Evolutionary conservation across 2,113 vertebrate genomes (phyloP), one percentile per base, ranked within the genome.

Genomic region (Oryzias javanicus): DNA sequence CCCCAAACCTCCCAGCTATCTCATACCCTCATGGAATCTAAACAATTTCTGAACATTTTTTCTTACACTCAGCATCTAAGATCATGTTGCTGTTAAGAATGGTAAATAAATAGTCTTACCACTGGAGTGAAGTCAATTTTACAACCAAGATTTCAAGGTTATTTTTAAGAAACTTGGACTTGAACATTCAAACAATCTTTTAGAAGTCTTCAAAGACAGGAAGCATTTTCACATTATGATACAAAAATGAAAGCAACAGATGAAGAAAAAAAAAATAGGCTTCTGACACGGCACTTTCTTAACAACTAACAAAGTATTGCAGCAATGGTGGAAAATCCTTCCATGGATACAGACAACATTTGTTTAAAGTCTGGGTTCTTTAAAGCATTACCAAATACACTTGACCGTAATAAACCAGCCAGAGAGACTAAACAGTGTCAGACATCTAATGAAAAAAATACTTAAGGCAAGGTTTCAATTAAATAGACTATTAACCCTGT

Each of bases 11-110:
- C 35, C 51, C 57, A 47, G 64, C 45, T 69, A 68, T 13, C 58
- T 71, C 72, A 82, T 83, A 83, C 79, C 68, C 51, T 72, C 5
- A 46, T 72, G 68, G 55, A 12, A 84, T 79, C 80, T 54, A 75
- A 90, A 85, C 70, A 67, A 79, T 79, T 80, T 80, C 48, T 42
- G 27, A 76, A 65, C 61, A 70, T 64, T 64, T 81, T 72, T 72
- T 27, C 25, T 22, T 17, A 76, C 75, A 70, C 70, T 64, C 58
- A 49, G 49, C 78, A 67, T 80, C 58, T 49, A 46, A 70, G 72
- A 76, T 60, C 48, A 63, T 55, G 53, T 42, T n/a, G 64, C 55
- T 61, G 63, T 65, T 62, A 57, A 6, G 22, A 41, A 64, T 67
- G 58, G 75, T 76, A 81, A 83, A 64, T 18, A 64, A 42, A 57